phyloP scores from a whole-genome alignment of 2,113 vertebrate species.

The Butastur rufipennis region DNA sequence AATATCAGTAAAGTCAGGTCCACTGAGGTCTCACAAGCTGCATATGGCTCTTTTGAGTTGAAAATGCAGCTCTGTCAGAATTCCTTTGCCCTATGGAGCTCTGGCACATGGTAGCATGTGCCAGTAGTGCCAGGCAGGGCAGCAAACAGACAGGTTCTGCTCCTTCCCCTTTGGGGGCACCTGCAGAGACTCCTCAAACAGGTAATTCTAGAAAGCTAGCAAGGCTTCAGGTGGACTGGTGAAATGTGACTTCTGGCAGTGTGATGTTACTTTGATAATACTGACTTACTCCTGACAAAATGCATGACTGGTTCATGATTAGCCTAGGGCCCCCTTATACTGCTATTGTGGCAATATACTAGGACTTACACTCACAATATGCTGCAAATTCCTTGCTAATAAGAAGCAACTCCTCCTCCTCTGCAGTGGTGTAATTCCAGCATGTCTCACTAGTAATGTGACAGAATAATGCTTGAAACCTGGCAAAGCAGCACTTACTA shows the following conservation, averaged over 20 bases:
- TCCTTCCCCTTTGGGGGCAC: not conserved
- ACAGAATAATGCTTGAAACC: not conserved
- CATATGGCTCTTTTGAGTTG: not conserved
- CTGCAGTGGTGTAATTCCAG: not conserved
- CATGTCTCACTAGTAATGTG: not conserved
- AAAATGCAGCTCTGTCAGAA: not conserved
- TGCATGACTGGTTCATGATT: not conserved
- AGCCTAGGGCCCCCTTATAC: not conserved
- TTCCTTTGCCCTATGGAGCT: not conserved
- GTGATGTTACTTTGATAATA: not conserved
- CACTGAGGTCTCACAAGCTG: not conserved
- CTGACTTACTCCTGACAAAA: not conserved
- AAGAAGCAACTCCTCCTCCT: not conserved
- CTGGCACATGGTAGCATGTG: not conserved
- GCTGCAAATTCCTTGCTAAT: not conserved
- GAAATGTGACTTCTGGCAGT: not conserved
- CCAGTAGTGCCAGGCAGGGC: not conserved
- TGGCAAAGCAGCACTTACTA: not conserved
- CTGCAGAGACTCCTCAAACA: not conserved
- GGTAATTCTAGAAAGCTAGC: not conserved
- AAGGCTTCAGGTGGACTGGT: not conserved
- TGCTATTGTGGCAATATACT: not conserved
- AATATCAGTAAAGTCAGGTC: fast-evolving
- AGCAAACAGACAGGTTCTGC: not conserved
- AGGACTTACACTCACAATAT: not conserved